Evolutionary conservation across 2,797 vertebrate species (phyloP).

Genomic region (Okamejei kenojei): DNA sequence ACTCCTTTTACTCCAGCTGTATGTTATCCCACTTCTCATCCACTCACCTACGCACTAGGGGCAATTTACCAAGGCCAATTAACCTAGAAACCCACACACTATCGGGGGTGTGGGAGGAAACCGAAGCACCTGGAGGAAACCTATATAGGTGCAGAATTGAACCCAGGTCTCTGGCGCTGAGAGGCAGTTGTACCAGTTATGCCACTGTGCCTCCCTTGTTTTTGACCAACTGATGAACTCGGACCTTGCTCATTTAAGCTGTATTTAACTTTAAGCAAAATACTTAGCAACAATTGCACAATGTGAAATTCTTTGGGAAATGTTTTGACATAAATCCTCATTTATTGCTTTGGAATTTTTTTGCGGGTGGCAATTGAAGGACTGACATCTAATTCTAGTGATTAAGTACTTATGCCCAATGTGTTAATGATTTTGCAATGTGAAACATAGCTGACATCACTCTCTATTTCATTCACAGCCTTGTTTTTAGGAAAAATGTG

Average conservation of each 20-base stretch:
- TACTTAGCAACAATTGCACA: not conserved
- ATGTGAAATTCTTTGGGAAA: not conserved
- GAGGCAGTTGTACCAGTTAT: too few relatives aligned
- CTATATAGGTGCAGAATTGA: too few relatives aligned
- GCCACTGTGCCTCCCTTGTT: too few relatives aligned
- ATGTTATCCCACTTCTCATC: too few relatives aligned
- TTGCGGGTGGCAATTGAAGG: not conserved
- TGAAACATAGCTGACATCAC: not conserved
- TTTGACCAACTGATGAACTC: not conserved
- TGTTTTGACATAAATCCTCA: not conserved
- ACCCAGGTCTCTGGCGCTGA: too few relatives aligned
- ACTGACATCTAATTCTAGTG: not conserved
- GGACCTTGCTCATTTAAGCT: not conserved
- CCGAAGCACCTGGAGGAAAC: too few relatives aligned
- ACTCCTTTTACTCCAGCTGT: too few relatives aligned
- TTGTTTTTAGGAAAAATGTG: not conserved
- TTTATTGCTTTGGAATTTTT: not conserved
- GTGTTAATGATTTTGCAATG: not conserved
- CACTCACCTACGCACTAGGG: too few relatives aligned
- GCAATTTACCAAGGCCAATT: too few relatives aligned
- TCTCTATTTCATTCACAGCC: not conserved
- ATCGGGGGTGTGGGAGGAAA: too few relatives aligned
- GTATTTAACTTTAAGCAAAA: not conserved
- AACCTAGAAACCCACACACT: too few relatives aligned
- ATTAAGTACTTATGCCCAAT: not conserved